phyloP scores from a whole-genome alignment of 2,113 vertebrate species.

The Rhombomys opimus region DNA sequence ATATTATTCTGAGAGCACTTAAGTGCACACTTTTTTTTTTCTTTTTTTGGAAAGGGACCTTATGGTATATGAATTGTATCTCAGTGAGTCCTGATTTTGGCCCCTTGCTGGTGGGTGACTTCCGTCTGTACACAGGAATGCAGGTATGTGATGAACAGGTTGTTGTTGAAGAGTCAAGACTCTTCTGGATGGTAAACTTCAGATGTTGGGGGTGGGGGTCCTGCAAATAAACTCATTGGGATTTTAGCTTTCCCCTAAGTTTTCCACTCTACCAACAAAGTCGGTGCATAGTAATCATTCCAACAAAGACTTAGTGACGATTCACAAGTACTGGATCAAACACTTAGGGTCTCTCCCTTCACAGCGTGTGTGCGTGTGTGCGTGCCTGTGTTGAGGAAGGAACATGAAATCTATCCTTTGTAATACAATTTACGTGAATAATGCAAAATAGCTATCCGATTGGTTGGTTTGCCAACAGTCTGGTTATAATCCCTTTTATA shows the following conservation, averaged over 20 bases:
- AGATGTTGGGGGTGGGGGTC: neutral
- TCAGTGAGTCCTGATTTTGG: constrained; percentile 19
- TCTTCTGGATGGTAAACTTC: constrained; percentile 5
- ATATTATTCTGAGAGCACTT: neutral
- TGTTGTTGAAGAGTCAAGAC: constrained; percentile 47
- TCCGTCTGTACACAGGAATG: neutral
- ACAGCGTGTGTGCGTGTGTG: neutral
- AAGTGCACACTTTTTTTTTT: neutral
- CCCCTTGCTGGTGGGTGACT: neutral
- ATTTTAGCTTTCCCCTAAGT: constrained; percentile 14
- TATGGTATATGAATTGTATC: neutral
- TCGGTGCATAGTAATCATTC: neutral
- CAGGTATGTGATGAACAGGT: neutral
- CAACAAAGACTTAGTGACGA: constrained; percentile 19
- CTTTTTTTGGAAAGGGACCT: neutral
- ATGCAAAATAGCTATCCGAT: neutral
- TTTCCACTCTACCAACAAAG: neutral
- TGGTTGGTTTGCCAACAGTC: neutral
- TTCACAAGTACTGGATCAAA: neutral
- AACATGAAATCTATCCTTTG: neutral
- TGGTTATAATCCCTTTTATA: neutral
- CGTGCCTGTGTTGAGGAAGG: neutral
- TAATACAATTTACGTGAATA: neutral
- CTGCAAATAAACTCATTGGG: neutral
- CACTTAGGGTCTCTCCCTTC: neutral